phyloP scores from a whole-genome alignment of 2,888 invertebrate genomes.

The Eupithecia exiguata region DNA sequence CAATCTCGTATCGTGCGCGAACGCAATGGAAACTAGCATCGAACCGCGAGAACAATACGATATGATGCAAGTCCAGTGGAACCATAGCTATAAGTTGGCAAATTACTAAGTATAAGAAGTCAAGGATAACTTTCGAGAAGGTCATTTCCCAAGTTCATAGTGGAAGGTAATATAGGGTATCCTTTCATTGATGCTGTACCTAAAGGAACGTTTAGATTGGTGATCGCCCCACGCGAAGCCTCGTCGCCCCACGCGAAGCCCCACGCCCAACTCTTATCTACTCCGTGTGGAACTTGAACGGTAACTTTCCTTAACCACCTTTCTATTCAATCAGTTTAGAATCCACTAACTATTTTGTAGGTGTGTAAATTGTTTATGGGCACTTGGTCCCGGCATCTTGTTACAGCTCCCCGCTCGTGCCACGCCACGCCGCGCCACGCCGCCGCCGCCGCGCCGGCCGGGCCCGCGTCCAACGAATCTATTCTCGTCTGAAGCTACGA shows the following conservation, averaged over 20 bases:
- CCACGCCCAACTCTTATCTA: neutral
- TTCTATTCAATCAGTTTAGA: neutral
- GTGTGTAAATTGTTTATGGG: slow-evolving; percentile 6
- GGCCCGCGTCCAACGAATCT: slow-evolving; percentile 34
- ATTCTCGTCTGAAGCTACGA: slow-evolving; percentile 35
- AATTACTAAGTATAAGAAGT: too few species aligned
- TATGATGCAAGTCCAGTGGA: too few species aligned
- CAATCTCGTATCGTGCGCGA: too few species aligned
- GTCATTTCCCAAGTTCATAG: too few species aligned
- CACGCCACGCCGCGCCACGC: slow-evolving; percentile 24
- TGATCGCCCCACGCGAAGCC: too few species aligned
- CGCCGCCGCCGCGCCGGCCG: too few species aligned
- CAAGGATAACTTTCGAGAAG: too few species aligned
- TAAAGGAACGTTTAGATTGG: neutral
- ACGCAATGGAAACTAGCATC: too few species aligned
- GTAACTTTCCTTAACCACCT: neutral
- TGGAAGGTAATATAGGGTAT: neutral
- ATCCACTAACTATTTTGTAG: neutral
- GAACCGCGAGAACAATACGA: too few species aligned
- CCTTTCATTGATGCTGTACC: neutral
- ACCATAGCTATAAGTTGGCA: too few species aligned
- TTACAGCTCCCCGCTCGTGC: slow-evolving; percentile 5
- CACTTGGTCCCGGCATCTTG: slow-evolving; percentile 11
- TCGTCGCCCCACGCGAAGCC: too few species aligned
- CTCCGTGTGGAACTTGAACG: neutral